Percentiles rank a stretch among this genome's conserved stretches.
Conservation (phyloP, 2,113 vertebrate species). For the Mirounga angustirostris region DNA sequence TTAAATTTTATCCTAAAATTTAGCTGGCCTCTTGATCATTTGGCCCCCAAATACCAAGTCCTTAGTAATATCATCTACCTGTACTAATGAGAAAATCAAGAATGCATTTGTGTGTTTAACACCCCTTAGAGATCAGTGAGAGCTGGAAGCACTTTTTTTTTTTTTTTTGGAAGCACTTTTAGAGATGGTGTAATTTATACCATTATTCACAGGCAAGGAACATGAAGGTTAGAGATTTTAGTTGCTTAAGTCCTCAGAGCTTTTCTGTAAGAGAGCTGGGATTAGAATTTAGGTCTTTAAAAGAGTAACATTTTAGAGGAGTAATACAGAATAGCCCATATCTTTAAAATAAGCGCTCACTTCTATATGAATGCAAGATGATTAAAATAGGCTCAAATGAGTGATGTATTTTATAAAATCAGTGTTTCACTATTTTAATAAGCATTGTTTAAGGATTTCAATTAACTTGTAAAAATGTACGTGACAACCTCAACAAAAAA, state of each 20-base stretch:
- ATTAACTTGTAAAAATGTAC: background rate
- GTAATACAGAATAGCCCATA: background rate
- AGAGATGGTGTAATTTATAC: background rate
- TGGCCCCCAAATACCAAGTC: background rate
- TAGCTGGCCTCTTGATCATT: background rate
- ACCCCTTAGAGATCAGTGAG: background rate
- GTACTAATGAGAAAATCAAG: background rate
- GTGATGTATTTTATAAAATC: conserved; percentile 19
- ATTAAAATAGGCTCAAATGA: background rate
- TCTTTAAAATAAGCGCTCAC: conserved; percentile 29
- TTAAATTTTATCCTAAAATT: conserved; percentile 41
- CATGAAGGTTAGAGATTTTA: background rate
- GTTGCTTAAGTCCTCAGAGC: background rate
- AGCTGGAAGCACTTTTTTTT: background rate
- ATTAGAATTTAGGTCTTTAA: background rate
- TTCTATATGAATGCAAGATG: conserved; percentile 30
- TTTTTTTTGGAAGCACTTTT: background rate
- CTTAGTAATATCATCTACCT: background rate
- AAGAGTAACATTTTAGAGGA: conserved; percentile 17
- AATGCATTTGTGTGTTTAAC: background rate
- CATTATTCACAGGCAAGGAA: conserved; percentile 1
- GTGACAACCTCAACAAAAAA: background rate
- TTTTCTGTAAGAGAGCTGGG: background rate
- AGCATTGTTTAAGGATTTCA: background rate
- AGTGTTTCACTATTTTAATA: conserved; percentile 5